phyloP scores from a whole-genome alignment of 35 echinoderm and acorn worm genomes.

The Stichopus chloronotus region DNA sequence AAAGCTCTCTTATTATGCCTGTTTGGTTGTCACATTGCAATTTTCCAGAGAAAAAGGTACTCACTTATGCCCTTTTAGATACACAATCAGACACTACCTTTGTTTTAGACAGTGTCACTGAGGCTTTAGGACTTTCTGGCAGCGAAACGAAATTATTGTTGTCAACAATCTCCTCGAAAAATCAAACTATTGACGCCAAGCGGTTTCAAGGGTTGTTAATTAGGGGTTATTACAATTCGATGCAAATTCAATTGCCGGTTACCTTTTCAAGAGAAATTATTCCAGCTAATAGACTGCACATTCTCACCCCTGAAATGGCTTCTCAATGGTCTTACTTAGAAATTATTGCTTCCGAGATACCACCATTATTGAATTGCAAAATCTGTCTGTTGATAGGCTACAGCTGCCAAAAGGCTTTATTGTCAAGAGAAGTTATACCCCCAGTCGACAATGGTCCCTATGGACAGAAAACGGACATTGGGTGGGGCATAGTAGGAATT shows the following conservation, averaged over 20 bases:
- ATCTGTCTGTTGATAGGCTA: no score
- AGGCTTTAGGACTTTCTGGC: no score
- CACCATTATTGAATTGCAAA: no score
- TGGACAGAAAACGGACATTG: no score
- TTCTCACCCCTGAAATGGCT: slow-evolving; percentile 72
- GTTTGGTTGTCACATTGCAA: no score
- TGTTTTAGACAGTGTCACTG: no score
- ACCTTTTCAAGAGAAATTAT: slow-evolving; percentile 60
- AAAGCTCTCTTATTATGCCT: slow-evolving; percentile 66
- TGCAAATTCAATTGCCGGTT: no score
- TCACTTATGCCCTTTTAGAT: slow-evolving; percentile 72
- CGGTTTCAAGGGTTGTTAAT: slow-evolving; percentile 52
- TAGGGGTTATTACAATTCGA: slow-evolving; percentile 59
- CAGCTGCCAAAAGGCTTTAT: slow-evolving; percentile 69
- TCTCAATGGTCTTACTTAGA: slow-evolving; percentile 61
- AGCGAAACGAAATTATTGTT: no score
- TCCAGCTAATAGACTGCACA: slow-evolving; percentile 46
- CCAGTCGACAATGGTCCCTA: slow-evolving; percentile 53
- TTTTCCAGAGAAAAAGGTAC: slow-evolving; percentile 58
- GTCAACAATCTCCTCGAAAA: no score
- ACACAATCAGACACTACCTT: slow-evolving; percentile 79
- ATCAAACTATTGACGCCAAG: slow-evolving; percentile 7
- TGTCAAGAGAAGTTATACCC: slow-evolving; percentile 58
- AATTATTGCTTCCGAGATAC: slow-evolving; percentile 56
- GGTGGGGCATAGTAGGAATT: no score